Conservation (phyloP, 2,888 invertebrate species). For the Metalampra italica region DNA sequence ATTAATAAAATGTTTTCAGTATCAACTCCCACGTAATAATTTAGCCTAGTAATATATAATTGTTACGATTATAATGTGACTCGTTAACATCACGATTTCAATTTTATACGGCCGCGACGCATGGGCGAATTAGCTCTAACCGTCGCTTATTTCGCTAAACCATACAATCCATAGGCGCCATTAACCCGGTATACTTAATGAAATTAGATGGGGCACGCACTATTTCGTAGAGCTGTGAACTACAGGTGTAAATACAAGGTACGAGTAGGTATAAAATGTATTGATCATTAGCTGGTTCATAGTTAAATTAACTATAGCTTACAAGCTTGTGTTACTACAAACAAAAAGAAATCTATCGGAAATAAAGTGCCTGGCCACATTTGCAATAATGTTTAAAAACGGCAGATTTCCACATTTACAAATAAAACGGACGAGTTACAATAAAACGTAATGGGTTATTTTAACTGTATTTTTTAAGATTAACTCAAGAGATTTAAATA, state of each 20-base stretch:
- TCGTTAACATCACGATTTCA: conserved; percentile 66
- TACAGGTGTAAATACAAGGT: not conserved
- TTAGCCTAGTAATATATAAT: not conserved
- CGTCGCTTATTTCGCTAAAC: conserved; percentile 55
- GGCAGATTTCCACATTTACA: too few species aligned
- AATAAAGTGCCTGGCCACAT: too few species aligned
- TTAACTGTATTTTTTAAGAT: too few species aligned
- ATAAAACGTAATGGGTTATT: too few species aligned
- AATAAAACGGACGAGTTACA: too few species aligned
- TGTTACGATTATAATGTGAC: conserved; percentile 25
- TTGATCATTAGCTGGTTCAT: too few species aligned
- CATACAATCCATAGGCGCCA: conserved; percentile 56
- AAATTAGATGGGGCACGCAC: conserved; percentile 63
- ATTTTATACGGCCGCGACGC: conserved; percentile 45
- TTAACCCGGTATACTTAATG: conserved; percentile 53
- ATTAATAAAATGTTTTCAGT: too few species aligned
- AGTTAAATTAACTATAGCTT: too few species aligned
- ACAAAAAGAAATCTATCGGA: too few species aligned
- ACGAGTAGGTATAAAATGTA: not conserved
- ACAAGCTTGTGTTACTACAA: too few species aligned
- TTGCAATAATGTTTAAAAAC: too few species aligned
- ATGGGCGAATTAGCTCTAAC: conserved; percentile 48
- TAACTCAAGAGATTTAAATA: too few species aligned
- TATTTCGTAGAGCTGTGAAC: conserved; percentile 4
- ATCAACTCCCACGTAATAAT: not conserved